Evolutionary conservation across 2,888 invertebrate genomes (phyloP).

Genomic region (Dolomedes plantarius): DNA sequence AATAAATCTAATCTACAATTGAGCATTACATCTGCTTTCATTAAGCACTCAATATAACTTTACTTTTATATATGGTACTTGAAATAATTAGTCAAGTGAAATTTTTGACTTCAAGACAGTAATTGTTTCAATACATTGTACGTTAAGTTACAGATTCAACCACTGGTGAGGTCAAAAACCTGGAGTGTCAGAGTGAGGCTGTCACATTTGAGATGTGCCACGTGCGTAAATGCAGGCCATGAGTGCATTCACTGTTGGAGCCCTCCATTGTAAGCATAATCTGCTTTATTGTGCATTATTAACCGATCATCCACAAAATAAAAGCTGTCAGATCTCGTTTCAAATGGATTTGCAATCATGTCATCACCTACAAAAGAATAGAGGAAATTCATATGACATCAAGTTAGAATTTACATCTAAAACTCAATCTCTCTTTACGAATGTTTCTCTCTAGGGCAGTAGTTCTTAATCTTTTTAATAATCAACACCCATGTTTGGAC

Average conservation of each 20-base stretch:
- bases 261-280: slow-evolving; percentile 94
- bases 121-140: too few relatives aligned
- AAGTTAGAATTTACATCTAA: background rate
- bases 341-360: slow-evolving; percentile 97
- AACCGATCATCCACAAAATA: slow-evolving; percentile 98
- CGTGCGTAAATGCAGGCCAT: slow-evolving; percentile 34
- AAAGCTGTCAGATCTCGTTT: slow-evolving; percentile 98
- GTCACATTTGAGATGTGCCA: slow-evolving; percentile 51
- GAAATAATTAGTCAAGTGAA: too few relatives aligned
- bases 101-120: too few relatives aligned
- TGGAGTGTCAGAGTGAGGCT: slow-evolving; percentile 49
- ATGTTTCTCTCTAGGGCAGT: too few relatives aligned
- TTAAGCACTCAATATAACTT: too few relatives aligned
- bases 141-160: too few relatives aligned
- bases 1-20: too few relatives aligned
- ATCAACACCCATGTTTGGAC: too few relatives aligned
- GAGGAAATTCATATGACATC: too few relatives aligned
- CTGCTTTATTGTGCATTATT: slow-evolving; percentile 99
- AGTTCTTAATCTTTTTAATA: too few relatives aligned
- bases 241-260: slow-evolving; percentile 64
- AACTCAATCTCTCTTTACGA: background rate
- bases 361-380: slow-evolving; percentile 91
- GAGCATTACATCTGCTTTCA: too few relatives aligned
- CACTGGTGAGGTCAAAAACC: slow-evolving; percentile 41
- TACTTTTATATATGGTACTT: too few relatives aligned